phyloP scores from a whole-genome alignment of 92 coral and sea anemone genomes.

The Heliopora coerulea region DNA sequence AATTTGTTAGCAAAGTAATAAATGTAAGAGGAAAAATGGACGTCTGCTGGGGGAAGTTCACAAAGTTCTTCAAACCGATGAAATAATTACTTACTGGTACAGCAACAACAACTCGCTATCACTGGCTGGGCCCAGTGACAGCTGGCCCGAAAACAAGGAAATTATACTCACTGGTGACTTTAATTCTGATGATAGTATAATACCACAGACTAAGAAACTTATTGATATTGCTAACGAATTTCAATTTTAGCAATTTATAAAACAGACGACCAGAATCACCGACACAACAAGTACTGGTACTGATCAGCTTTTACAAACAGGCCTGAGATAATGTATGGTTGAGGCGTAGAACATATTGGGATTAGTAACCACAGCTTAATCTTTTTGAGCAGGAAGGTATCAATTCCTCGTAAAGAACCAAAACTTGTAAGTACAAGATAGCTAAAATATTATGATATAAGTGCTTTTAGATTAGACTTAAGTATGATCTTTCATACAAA shows the following conservation, averaged over 20 bases:
- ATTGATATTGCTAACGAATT: neutral
- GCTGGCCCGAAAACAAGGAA: too few species aligned
- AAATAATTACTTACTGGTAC: too few species aligned
- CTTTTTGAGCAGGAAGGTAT: constrained; percentile 7
- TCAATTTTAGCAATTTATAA: neutral
- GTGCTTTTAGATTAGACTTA: constrained; percentile 6
- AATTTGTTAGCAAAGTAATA: too few species aligned
- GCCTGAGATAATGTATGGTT: constrained; percentile 9
- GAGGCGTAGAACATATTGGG: neutral
- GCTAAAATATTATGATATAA: neutral
- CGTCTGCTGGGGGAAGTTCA: too few species aligned
- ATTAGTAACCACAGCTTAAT: constrained; percentile 9
- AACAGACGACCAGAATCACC: neutral
- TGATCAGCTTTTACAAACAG: constrained; percentile 3
- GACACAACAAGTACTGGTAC: neutral
- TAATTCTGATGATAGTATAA: neutral
- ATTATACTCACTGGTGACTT: constrained; percentile 1
- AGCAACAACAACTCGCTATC: too few species aligned
- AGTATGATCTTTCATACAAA: too few species aligned
- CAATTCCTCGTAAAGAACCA: constrained; percentile 13
- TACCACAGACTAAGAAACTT: neutral
- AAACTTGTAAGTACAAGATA: constrained; percentile 5
- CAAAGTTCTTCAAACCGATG: too few species aligned
- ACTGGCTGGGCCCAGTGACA: too few species aligned
- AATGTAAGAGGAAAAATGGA: too few species aligned